Evolutionary conservation across 2,113 vertebrate species (phyloP).

Genomic region (Daboia siamensis): DNA sequence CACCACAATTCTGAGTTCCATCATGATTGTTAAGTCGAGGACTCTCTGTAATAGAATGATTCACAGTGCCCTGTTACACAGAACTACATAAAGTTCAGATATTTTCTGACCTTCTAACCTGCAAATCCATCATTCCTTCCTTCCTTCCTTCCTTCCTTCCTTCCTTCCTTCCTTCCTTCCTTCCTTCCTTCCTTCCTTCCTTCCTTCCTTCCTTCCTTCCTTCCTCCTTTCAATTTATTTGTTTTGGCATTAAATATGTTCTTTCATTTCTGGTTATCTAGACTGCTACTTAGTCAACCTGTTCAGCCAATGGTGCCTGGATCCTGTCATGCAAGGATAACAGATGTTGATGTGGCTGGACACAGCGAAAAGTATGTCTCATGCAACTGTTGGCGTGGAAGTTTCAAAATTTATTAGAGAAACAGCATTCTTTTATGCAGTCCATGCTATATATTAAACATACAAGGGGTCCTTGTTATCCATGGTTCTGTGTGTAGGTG

Average conservation of each 20-base stretch:
- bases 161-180: too few species aligned
- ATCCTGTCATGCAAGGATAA: slow-evolving; percentile 71
- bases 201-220: neutral
- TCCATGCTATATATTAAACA: neutral
- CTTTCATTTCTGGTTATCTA: slow-evolving; percentile 31
- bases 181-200: neutral
- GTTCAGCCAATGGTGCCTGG: slow-evolving; percentile 82
- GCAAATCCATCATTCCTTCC: neutral
- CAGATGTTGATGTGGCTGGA: slow-evolving; percentile 65
- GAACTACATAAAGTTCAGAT: neutral
- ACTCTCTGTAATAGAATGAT: neutral
- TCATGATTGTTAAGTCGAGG: neutral
- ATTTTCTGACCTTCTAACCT: rapidly evolving
- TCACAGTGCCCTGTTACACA: neutral
- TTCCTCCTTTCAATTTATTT: neutral
- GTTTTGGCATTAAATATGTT: neutral
- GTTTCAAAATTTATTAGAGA: neutral
- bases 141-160: neutral
- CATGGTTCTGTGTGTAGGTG: neutral
- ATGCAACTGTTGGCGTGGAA: slow-evolving; percentile 18
- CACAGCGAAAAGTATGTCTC: slow-evolving; percentile 72
- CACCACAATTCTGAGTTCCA: neutral
- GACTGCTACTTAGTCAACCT: slow-evolving; percentile 78
- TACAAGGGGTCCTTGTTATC: neutral
- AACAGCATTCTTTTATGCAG: neutral